phyloP scores from a whole-genome alignment of 2,113 vertebrate genomes.

The Alectura lathami region DNA sequence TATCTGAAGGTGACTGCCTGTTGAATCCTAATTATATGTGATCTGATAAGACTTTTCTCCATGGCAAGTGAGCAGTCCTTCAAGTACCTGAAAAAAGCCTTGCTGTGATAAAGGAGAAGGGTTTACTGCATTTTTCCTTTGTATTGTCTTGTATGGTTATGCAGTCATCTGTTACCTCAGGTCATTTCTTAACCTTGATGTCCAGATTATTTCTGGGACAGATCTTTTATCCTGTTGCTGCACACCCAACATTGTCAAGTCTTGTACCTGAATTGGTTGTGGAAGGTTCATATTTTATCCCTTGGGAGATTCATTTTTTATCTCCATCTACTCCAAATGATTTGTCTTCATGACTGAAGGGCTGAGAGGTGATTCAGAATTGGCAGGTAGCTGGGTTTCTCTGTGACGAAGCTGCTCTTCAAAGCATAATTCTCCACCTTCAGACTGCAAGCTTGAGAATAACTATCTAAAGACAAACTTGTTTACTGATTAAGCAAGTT shows the following conservation, averaged over 20 bases:
- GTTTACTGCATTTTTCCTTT: not conserved
- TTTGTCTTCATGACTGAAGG: not conserved
- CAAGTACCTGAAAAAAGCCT: not conserved
- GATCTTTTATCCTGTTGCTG: not conserved
- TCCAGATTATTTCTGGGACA: not conserved
- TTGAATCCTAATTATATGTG: not conserved
- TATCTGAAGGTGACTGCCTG: not conserved
- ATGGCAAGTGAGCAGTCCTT: not conserved
- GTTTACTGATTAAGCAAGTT: not conserved
- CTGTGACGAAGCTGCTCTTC: not conserved
- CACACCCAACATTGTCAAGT: not conserved
- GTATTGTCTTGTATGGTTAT: not conserved
- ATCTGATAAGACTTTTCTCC: not conserved
- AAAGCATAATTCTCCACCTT: not conserved
- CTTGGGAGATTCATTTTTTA: not conserved
- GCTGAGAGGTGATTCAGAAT: not conserved
- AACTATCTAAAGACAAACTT: not conserved
- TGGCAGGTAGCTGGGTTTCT: not conserved
- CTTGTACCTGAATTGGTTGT: not conserved
- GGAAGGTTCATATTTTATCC: not conserved
- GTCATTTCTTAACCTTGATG: conserved; percentile 6
- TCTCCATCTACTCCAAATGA: not conserved
- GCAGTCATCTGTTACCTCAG: not conserved
- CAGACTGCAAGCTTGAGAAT: not conserved
- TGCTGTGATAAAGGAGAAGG: not conserved